Percentiles rank a stretch among this genome's conserved stretches.
Conservation (phyloP, 2,113 vertebrate genomes). For the Alligator sinensis region DNA sequence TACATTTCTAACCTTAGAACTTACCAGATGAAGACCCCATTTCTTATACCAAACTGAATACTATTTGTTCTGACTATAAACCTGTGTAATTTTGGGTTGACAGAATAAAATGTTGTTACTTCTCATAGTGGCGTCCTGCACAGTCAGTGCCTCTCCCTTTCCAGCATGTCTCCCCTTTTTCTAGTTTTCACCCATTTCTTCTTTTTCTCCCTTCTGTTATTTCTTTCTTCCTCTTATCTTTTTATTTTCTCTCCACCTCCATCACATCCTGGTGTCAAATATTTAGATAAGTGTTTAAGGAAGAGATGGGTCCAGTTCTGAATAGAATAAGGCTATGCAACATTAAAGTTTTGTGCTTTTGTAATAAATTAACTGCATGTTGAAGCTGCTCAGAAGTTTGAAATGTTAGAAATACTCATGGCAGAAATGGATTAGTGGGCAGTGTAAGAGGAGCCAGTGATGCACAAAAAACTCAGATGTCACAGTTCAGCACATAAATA, state of each 20-base stretch:
- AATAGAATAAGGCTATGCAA: neutral
- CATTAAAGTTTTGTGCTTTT: neutral
- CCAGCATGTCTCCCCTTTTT: neutral
- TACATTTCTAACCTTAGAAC: neutral
- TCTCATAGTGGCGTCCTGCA: neutral
- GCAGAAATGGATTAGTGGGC: neutral
- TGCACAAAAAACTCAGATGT: neutral
- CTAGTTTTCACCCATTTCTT: neutral
- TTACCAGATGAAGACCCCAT: neutral
- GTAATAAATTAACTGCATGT: neutral
- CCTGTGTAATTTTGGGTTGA: rapidly evolving
- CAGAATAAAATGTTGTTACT: neutral
- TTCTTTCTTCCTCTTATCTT: neutral
- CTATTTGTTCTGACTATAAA: neutral
- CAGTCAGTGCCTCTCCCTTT: neutral
- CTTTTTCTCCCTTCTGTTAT: neutral
- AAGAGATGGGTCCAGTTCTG: neutral
- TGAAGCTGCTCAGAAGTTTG: neutral
- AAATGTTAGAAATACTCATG: neutral
- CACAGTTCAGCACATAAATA: too few relatives aligned
- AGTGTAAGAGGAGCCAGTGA: neutral
- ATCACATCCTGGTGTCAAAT: neutral
- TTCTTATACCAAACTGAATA: neutral
- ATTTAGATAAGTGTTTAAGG: neutral
- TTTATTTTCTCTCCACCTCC: neutral